phyloP scores from a whole-genome alignment of 2,797 vertebrate genomes.

The Onychomys leucogaster region DNA sequence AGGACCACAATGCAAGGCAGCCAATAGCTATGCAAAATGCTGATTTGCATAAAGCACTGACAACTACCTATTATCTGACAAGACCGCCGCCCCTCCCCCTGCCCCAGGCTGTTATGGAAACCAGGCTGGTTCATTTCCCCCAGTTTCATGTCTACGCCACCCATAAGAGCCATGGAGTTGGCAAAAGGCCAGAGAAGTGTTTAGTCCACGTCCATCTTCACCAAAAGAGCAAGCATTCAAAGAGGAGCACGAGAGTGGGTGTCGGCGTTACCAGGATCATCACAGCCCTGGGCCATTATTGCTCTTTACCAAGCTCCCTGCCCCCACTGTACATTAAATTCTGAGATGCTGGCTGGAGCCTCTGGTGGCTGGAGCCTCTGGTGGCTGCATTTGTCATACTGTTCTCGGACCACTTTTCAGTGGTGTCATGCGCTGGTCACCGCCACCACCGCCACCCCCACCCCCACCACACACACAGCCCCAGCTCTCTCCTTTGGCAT shows the following conservation, averaged over 20 bases:
- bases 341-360: neutral
- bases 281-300: neutral
- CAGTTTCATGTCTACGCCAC: neutral
- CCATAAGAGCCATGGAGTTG: constrained; percentile 45
- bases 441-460: no score
- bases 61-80: constrained; percentile 17
- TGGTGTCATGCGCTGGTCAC: neutral
- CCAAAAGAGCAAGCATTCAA: neutral
- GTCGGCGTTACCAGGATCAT: neutral
- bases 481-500: neutral
- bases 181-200: constrained; percentile 46
- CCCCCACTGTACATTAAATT: no score
- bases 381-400: neutral
- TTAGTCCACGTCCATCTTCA: constrained; percentile 31
- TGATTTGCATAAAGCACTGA: constrained; percentile 34
- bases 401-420: neutral
- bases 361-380: neutral
- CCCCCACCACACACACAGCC: neutral
- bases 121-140: constrained; percentile 36
- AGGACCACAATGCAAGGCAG: neutral
- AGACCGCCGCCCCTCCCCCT: neutral
- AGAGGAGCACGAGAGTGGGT: neutral
- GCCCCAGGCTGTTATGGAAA: constrained; percentile 36
- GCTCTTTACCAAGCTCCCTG: neutral
- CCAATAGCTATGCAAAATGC: neutral